phyloP scores from a whole-genome alignment of 1,140 invertebrate genomes.

The Drosophila pandora region DNA sequence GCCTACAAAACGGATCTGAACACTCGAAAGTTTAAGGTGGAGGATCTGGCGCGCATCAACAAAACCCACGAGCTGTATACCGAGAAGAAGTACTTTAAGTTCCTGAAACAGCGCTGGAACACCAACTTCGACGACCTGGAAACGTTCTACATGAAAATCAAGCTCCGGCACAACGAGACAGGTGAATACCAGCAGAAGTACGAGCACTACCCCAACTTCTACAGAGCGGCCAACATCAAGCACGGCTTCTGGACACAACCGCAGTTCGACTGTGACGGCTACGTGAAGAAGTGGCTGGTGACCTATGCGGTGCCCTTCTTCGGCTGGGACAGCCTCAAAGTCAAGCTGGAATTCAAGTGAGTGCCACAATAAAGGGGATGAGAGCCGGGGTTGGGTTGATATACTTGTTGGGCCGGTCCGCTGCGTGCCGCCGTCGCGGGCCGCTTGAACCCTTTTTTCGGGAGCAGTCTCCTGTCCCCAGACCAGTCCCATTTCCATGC shows the following conservation, averaged over 20 bases:
- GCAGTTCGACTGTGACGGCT: constrained; percentile 97
- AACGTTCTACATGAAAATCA: constrained; percentile 96
- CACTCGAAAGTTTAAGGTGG: constrained; percentile 92
- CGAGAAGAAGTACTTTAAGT: constrained; percentile 93
- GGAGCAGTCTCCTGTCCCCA: constrained; percentile 35
- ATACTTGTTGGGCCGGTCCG: constrained; percentile 58
- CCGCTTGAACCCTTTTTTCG: constrained; percentile 57
- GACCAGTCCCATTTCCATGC: constrained; percentile 21
- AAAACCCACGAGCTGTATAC: constrained; percentile 92
- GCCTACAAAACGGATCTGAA: constrained; percentile 95
- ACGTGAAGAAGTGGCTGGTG: constrained; percentile 96
- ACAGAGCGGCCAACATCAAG: constrained; percentile 92
- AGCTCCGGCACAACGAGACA: constrained; percentile 94
- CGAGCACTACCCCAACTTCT: constrained; percentile 95
- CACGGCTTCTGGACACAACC: constrained; percentile 97
- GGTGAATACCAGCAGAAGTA: constrained; percentile 92
- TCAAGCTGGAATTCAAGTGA: constrained; percentile 97
- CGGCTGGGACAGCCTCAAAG: constrained; percentile 96
- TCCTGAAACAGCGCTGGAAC: constrained; percentile 95
- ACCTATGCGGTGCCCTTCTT: constrained; percentile 98
- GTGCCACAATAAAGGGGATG: constrained; percentile 78
- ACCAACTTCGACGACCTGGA: constrained; percentile 96
- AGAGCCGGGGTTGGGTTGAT: constrained; percentile 21
- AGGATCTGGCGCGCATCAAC: constrained; percentile 93
- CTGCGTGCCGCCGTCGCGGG: constrained; percentile 66